A percentile compares a stretch with the other conserved stretches of the same genome.
phyloP scores from a whole-genome alignment of 1,140 invertebrate genomes.

The Dryas iulia region DNA sequence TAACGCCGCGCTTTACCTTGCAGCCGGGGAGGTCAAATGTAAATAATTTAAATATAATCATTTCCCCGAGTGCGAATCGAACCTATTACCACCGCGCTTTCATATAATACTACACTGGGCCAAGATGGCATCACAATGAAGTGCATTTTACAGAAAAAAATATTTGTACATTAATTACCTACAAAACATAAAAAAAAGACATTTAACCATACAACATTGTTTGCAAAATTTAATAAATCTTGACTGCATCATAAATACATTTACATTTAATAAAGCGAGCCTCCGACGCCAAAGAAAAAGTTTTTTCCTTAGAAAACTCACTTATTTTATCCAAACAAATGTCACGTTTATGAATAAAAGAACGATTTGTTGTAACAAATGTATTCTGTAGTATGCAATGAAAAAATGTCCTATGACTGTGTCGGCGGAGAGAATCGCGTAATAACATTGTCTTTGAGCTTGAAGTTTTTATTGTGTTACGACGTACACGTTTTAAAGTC shows the following conservation, averaged over 20 bases:
- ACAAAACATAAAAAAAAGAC: too few relatives aligned
- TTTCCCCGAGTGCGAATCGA: too few relatives aligned
- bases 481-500: not conserved
- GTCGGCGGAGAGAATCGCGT: not conserved
- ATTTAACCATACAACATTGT: not conserved
- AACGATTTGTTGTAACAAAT: constrained; percentile 29
- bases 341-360: constrained; percentile 31
- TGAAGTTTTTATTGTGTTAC: constrained; percentile 1
- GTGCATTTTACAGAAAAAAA: too few relatives aligned
- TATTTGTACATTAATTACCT: too few relatives aligned
- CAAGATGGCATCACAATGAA: too few relatives aligned
- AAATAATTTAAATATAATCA: too few relatives aligned
- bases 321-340: constrained; percentile 25
- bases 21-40: too few relatives aligned
- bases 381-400: constrained; percentile 21
- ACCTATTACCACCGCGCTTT: too few relatives aligned
- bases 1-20: too few relatives aligned
- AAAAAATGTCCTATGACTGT: constrained; percentile 17
- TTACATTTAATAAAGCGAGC: constrained; percentile 14
- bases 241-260: constrained; percentile 4
- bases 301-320: constrained; percentile 16
- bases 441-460: not conserved
- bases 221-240: constrained; percentile 11
- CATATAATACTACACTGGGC: too few relatives aligned
- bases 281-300: not conserved